These are phyloP conservation scores for Brachylomia viminalis DNA, from an alignment of 2,888 invertebrate genomes.

Conservation along the genomic window DNA sequence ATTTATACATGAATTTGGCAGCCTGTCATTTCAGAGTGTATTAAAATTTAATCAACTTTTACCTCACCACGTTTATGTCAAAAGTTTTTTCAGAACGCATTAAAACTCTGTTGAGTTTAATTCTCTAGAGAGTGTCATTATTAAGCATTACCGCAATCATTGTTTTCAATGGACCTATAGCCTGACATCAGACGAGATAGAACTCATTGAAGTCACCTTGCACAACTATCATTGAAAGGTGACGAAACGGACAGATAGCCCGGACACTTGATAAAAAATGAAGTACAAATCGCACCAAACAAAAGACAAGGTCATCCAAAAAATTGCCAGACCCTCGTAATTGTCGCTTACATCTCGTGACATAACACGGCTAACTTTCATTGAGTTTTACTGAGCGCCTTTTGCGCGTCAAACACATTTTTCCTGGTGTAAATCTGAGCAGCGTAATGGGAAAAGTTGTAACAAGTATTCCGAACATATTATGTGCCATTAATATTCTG, in stretches of 20 bases:
- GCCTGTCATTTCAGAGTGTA: not conserved
- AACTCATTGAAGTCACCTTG: too few species aligned
- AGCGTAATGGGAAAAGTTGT: constrained; percentile 90
- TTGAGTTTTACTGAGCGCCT: constrained; percentile 78
- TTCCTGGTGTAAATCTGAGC: constrained; percentile 84
- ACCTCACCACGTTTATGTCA: not conserved
- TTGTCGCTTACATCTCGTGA: constrained; percentile 71
- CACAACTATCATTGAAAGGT: not conserved
- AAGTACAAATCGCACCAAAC: constrained; percentile 10
- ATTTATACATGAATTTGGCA: constrained; percentile 1
- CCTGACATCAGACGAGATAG: not conserved
- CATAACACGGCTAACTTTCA: constrained; percentile 79
- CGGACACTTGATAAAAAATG: constrained; percentile 2
- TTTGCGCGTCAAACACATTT: constrained; percentile 82
- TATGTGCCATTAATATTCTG: constrained; percentile 89
- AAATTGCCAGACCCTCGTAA: constrained; percentile 65
- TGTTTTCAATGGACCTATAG: constrained; percentile 4
- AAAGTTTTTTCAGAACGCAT: constrained; percentile 13
- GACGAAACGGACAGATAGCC: not conserved
- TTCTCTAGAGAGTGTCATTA: not conserved
- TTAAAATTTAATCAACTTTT: constrained; percentile 18
- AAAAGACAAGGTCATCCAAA: constrained; percentile 34
- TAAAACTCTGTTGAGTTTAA: constrained; percentile 15
- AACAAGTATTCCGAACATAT: constrained; percentile 89
- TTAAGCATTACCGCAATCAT: not conserved